These are phyloP conservation scores for Melanocharis versteri DNA, from an alignment of 2,113 vertebrate species.

Conservation along the genomic window DNA sequence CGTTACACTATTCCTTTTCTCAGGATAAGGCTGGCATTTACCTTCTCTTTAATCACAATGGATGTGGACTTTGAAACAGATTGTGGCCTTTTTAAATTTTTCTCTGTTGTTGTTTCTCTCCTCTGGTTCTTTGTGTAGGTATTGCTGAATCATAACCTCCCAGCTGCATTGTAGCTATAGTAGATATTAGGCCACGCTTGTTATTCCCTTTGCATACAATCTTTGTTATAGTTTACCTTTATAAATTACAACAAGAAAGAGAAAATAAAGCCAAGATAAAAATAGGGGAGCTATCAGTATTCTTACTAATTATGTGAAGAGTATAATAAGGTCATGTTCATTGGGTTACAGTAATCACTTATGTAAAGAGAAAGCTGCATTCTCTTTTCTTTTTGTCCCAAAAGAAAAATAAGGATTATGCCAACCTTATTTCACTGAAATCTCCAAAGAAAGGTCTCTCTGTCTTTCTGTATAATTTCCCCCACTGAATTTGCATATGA, in stretches of 20 bases:
- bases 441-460: background rate
- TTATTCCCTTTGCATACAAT: background rate
- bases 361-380: background rate
- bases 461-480: background rate
- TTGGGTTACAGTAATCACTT: background rate
- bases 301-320: background rate
- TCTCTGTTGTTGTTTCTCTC: background rate
- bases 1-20: background rate
- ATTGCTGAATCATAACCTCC: background rate
- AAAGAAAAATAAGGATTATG: background rate
- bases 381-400: background rate
- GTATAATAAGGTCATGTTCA: background rate
- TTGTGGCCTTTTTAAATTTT: background rate
- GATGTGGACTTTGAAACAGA: background rate
- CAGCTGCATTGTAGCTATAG: fast-evolving
- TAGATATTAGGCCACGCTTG: background rate
- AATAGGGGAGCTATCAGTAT: background rate
- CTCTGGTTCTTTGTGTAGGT: background rate
- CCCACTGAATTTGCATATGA: background rate
- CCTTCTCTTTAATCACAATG: background rate
- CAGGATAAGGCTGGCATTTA: background rate
- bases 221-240: background rate
- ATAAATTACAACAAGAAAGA: background rate
- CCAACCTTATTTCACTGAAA: background rate
- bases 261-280: background rate